Conservation (phyloP, 1,140 invertebrate genomes). For the Euura saliciscinereae region DNA sequence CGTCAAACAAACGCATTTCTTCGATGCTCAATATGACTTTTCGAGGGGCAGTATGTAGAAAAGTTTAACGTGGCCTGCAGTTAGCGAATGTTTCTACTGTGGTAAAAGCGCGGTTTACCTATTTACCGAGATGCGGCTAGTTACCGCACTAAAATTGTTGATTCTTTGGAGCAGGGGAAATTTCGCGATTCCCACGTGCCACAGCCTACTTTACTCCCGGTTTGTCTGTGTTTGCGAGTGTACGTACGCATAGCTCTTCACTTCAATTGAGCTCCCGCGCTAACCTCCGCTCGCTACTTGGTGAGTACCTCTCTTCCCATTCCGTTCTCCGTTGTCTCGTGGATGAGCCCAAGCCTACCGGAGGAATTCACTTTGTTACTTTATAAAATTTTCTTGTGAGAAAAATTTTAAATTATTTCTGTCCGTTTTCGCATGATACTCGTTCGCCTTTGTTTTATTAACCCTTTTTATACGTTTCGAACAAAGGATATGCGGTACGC, state of each 20-base stretch:
- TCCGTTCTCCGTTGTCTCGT: not conserved
- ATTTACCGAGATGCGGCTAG: slow-evolving; percentile 48
- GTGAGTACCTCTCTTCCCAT: not conserved
- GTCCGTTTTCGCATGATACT: too few relatives aligned
- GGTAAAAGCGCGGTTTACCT: slow-evolving; percentile 36
- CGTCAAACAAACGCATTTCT: too few relatives aligned
- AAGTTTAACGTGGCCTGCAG: not conserved
- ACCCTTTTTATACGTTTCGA: not conserved
- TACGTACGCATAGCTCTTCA: not conserved
- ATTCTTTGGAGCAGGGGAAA: slow-evolving; percentile 21
- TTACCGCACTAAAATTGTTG: slow-evolving; percentile 39
- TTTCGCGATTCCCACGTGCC: slow-evolving; percentile 53
- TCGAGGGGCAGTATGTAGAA: not conserved
- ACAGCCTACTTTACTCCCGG: slow-evolving; percentile 14
- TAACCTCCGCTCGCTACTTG: not conserved
- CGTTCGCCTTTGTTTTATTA: not conserved
- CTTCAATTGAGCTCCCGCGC: not conserved
- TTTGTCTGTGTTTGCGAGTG: not conserved
- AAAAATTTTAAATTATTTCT: not conserved
- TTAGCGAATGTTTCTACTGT: not conserved
- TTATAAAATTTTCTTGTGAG: not conserved
- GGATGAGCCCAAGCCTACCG: too few relatives aligned
- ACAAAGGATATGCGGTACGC: not conserved
- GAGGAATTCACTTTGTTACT: not conserved
- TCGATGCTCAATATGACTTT: not conserved